Conservation (phyloP, 1,140 invertebrate genomes). For the Yoshiicerus persimilis region DNA sequence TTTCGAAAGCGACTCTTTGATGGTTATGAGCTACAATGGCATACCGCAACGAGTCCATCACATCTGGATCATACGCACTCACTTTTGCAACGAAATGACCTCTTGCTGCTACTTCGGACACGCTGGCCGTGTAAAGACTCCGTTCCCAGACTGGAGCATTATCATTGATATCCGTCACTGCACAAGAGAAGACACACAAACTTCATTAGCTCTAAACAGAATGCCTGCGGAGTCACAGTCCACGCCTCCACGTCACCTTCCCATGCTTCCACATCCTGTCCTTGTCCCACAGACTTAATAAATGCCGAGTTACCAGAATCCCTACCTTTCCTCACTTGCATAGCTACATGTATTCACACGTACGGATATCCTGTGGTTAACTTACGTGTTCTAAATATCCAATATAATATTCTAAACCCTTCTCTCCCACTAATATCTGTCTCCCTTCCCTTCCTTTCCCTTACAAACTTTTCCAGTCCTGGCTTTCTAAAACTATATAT, state of each 20-base stretch:
- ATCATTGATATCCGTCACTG: constrained; percentile 83
- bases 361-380: no score
- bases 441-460: no score
- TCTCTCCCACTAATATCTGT: no score
- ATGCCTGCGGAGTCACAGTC: not conserved
- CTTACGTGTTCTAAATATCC: no score
- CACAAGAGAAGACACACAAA: constrained; percentile 34
- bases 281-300: not conserved
- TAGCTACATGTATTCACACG: no score
- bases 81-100: constrained; percentile 87
- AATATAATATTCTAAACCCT: no score
- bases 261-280: not conserved
- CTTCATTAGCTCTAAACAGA: not conserved
- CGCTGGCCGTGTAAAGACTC: constrained; percentile 71
- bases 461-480: no score
- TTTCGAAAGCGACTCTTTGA: constrained; percentile 74
- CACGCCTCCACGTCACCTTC: not conserved
- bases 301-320: no score
- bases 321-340: no score
- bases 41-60: constrained; percentile 74
- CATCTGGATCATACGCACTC: constrained; percentile 82
- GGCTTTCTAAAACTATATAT: no score
- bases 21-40: constrained; percentile 82
- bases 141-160: constrained; percentile 84
- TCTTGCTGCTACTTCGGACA: constrained; percentile 78